Percentiles rank a stretch among this genome's conserved stretches.
Evolutionary conservation across 1,140 invertebrate species (phyloP).

Genomic region (Lordiphosa stackelbergi): DNA sequence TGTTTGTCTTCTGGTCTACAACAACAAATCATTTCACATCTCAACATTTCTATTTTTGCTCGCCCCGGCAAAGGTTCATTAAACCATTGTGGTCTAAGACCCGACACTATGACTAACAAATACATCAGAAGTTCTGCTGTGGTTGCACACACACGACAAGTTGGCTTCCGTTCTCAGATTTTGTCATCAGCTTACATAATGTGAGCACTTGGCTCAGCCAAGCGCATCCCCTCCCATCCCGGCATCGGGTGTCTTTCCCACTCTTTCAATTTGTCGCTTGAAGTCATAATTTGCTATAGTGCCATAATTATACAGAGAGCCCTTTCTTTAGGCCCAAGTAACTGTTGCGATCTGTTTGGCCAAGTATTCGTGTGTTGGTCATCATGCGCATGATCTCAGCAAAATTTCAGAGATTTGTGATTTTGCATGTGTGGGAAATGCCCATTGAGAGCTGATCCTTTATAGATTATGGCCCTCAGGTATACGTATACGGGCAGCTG

Average conservation of each 20-base stretch:
- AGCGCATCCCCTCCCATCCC: constrained; percentile 49
- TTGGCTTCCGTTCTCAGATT: constrained; percentile 59
- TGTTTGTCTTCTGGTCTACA: constrained; percentile 48
- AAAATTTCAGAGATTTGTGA: constrained; percentile 11
- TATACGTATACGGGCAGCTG: neutral
- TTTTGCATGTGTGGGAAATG: constrained; percentile 9
- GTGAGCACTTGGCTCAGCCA: constrained; percentile 25
- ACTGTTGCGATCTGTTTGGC: constrained; percentile 7
- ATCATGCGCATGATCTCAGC: constrained; percentile 6
- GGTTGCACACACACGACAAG: constrained; percentile 15
- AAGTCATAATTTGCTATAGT: constrained; percentile 6
- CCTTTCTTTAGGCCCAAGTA: constrained; percentile 10
- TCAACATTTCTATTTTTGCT: constrained; percentile 39
- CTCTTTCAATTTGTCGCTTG: constrained; percentile 64
- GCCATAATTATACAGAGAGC: constrained; percentile 1
- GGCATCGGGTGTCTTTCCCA: constrained; percentile 39
- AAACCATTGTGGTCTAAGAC: constrained; percentile 55
- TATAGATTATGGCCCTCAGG: constrained; percentile 12
- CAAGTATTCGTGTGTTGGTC: constrained; percentile 13
- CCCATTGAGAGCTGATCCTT: constrained; percentile 20
- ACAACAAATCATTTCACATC: constrained; percentile 68
- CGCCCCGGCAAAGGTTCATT: constrained; percentile 54
- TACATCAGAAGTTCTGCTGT: constrained; percentile 34
- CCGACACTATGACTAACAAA: constrained; percentile 53
- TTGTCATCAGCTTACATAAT: constrained; percentile 62